Base-by-base conservation (phyloP, 2,113 vertebrate genomes). In the Syngnathus scovelli region DNA sequence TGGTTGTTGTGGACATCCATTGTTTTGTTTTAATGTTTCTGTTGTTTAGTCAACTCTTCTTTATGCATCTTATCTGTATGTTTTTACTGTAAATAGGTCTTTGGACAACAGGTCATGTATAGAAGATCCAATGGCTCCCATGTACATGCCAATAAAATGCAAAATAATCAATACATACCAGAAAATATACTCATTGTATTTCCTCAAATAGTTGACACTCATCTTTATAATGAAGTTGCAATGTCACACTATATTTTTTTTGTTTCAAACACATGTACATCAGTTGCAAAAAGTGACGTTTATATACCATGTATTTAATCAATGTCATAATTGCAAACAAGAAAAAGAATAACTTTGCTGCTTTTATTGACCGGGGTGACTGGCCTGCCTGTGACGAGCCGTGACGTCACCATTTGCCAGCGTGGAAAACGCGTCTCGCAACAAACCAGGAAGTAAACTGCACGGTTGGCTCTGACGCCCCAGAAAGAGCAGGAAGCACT, bases 41-140 rank as follows among this genome's bases (percentile, higher is more conserved):
- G 68, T 65, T 49, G 63, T 49, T 38, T 65, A 51, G 37, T 66
- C 59, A 33, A 67, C 15, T 44, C 11, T 74, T 71, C 70, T 69
- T 77, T 54, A 74, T 70, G 66, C 61, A 55, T 59, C 55, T 72
- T 73, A 16, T 61, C 39, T 67, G 70, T 67, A 43, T 72, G 68
- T 72, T 82, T 65, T 85, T 61, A 77, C 71, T 88, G 85, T 91
- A 88, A 84, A 88, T 87, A 85, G 55, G 55, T 58, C 27, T 37
- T 58, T 73, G 64, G 58, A 75, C 65, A 62, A 75, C 73, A 70
- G 67, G 69, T 72, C 65, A 75, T 67, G 66, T 80, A 72, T 44
- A 54, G 67, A 43, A 43, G 33, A 48, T 72, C 27, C 33, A 58
- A 74, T 38, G 21, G 11, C 37, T 46, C 70, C 55, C 44, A 52